Base-by-base conservation (phyloP, 2,113 vertebrate genomes). In the Natator depressus region DNA sequence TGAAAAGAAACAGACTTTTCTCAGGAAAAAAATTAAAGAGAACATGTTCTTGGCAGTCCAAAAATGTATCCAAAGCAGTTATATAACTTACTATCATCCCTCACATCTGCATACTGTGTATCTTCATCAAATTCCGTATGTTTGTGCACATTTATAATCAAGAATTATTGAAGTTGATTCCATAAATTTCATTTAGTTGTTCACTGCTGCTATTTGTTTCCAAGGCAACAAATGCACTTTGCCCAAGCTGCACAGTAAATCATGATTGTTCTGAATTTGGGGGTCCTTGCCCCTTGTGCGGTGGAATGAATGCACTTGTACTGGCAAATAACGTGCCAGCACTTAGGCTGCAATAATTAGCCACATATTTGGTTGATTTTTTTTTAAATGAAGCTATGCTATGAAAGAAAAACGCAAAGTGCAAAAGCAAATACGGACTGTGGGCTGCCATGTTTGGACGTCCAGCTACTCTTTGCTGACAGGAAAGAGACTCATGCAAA, bases 121-220 rank as follows among this genome's bases (percentile, higher is more conserved):
- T 90, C 89, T 96, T 88, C 96, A 95, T 94, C 97, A 96, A 90
- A 97, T 17, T 42, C 57, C 69, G 82, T 89, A 93, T 94, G 89
- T 96, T 97, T 97, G 78, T 97, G 90, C 91, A 96, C 90, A 93
- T 98, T 98, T 97, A 95, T 98, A 98, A 98, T 96, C 93, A 95
- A 96, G 91, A 96, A 95, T 87, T 97, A 97, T 97, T 98, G 97
- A 97, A 97, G 91, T 94, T 95, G 95, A 97, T 97, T 94, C 96
- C 96, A 97, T 97, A 97, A 98, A 98, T 98, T 98, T 97, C 97
- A 97, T 97, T 98, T 98, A 97, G 94, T 97, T 95, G 94, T 95
- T 97, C 94, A 94, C 94, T 89, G 96, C 94, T 90, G 96, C 95
- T 98, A 97, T 98, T 98, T 93, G 97, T 98, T 98, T 98, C 97